Evolutionary conservation across 2,888 invertebrate genomes (phyloP).

Genomic region (Sinhomidia bicolor): DNA sequence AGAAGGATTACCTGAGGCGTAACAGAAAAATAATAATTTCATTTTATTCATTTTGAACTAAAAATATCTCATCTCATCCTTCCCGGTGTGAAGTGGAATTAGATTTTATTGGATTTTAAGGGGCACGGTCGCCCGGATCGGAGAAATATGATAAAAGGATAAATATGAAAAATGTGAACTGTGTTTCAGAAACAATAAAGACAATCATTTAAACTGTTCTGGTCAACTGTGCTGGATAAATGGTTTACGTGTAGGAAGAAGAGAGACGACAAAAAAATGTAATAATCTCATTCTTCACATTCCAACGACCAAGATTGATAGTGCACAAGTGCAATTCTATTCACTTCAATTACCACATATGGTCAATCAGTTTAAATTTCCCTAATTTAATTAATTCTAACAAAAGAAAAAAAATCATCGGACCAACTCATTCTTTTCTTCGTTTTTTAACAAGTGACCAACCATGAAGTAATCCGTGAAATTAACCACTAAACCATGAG

Average conservation of each 20-base stretch:
- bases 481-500: slow-evolving; percentile 60
- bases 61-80: slow-evolving; percentile 59
- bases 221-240: slow-evolving; percentile 4
- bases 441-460: slow-evolving; percentile 41
- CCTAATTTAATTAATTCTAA: slow-evolving; percentile 80
- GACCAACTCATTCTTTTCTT: background rate
- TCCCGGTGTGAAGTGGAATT: slow-evolving; percentile 51
- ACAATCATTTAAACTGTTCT: slow-evolving; percentile 35
- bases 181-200: slow-evolving; percentile 14
- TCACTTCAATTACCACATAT: slow-evolving; percentile 18
- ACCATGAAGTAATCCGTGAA: slow-evolving; percentile 61
- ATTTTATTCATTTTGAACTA: slow-evolving; percentile 36
- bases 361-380: slow-evolving; percentile 69
- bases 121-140: slow-evolving; percentile 54
- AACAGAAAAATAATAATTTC: background rate
- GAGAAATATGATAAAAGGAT: slow-evolving; percentile 28
- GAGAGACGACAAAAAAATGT: too few relatives aligned
- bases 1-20: slow-evolving; percentile 19
- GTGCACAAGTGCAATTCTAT: background rate
- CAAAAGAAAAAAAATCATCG: slow-evolving; percentile 52
- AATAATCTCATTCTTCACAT: background rate
- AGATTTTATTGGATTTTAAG: slow-evolving; percentile 53
- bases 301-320: slow-evolving; percentile 3
- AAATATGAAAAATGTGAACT: slow-evolving; percentile 20
- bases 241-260: background rate